Evolutionary conservation across 2,113 vertebrate genomes (phyloP).

Genomic region (Stegostoma tigrinum): DNA sequence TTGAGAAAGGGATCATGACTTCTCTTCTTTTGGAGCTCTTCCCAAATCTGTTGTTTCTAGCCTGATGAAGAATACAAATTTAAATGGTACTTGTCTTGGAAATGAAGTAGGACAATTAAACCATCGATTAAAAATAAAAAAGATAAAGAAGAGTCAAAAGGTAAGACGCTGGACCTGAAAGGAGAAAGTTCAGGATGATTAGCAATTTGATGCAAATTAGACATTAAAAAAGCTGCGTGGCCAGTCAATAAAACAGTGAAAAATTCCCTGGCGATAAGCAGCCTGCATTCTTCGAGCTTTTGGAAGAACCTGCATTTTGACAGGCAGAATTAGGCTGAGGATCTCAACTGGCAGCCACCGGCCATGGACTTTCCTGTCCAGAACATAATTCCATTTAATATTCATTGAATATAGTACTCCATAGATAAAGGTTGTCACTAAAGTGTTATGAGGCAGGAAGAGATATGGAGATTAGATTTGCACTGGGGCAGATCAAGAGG

Average conservation of each 20-base stretch:
- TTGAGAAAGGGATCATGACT: too few species aligned
- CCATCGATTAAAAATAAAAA: background rate
- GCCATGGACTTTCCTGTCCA: too few species aligned
- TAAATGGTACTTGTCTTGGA: background rate
- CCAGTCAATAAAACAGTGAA: too few species aligned
- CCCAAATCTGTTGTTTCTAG: background rate
- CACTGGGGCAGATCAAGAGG: too few species aligned
- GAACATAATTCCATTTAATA: background rate
- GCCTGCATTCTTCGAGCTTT: too few species aligned
- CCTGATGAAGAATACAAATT: background rate
- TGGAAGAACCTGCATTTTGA: too few species aligned
- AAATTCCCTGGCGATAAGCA: too few species aligned
- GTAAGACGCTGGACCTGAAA: background rate
- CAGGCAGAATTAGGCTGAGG: background rate
- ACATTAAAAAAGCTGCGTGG: background rate
- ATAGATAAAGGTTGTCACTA: background rate
- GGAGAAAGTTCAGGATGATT: background rate
- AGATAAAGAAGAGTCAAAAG: background rate
- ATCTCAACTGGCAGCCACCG: too few species aligned
- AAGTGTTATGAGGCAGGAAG: background rate
- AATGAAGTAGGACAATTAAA: background rate
- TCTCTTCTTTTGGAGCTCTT: background rate
- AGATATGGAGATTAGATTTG: background rate
- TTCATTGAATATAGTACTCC: background rate
- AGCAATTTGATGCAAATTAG: background rate